Base-by-base conservation (phyloP, 2,797 vertebrate species). In the Carduelis carduelis region DNA sequence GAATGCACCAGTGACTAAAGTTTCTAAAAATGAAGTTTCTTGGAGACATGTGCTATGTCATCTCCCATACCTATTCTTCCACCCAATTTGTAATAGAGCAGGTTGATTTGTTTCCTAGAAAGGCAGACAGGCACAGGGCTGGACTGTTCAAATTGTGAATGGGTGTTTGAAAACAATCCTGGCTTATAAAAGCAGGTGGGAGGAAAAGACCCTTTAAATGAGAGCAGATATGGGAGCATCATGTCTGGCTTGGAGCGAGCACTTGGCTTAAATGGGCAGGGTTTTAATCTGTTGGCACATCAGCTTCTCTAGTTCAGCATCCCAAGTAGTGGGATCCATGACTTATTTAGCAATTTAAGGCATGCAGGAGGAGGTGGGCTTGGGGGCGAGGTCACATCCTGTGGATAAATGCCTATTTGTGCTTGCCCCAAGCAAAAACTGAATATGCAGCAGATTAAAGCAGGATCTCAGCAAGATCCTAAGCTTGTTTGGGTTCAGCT, bases 41-140 rank as follows among this genome's bases (percentile, higher is more conserved):
- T 75, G 52, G 83, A 93, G 41, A 60, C 0, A 0, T 2, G 34
- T 55, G 47, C 63, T 16, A 1, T 77, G 44, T 65, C 37, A 22
- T 87, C 70, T 91, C 72, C 64, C 66, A 55, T 84, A 93, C 83
- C 56, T 87, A 8, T 59, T 49, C 71, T 87, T 66, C 83, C 55
- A 59, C 37, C 18, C 3, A 8, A 10, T 59, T 63, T 39, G 22
- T 56, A 69, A 59, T 49, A 49, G 46, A 56, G 47, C 41, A 66
- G 66, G 47, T 83, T 10, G 17, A 43, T 46, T 66, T 91, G 17
- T 76, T 86, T 84, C 81, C 70, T 90, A 70, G 87, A 86, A 78
- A 88, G 70, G 39, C 65, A 81, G 61, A 21, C 8, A 37, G 57
- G 11, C 41, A 46, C 24, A 11, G 2, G 3, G 41, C 64, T 53